Evolutionary conservation across 64 coral and sea anemone genomes (phyloP).

Genomic region (Anthopleura sola): DNA sequence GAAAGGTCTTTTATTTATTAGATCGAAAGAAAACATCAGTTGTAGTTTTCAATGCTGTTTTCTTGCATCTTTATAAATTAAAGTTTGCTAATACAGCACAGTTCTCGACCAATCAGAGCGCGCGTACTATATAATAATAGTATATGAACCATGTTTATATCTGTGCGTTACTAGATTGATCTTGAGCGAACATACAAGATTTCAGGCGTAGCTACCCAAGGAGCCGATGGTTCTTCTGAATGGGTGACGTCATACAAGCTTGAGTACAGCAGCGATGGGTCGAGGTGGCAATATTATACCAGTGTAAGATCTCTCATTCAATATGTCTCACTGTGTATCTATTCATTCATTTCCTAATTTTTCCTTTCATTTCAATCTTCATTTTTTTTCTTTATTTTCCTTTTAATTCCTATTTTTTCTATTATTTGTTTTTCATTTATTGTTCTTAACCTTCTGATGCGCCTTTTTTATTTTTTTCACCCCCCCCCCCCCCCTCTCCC

Average conservation of each 20-base stretch:
- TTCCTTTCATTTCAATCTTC: not conserved
- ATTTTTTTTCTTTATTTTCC: not conserved
- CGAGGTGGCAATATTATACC: conserved; percentile 46
- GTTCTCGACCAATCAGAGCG: too few species aligned
- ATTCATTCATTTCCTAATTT: not conserved
- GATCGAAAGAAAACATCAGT: too few species aligned
- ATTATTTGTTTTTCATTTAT: too few species aligned
- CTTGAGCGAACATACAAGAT: conserved; percentile 58
- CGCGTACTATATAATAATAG: too few species aligned
- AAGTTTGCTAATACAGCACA: too few species aligned
- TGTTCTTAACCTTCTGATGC: too few species aligned
- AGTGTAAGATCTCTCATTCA: conserved; percentile 32
- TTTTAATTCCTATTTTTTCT: too few species aligned
- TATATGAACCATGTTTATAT: too few species aligned
- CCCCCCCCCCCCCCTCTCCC: too few species aligned
- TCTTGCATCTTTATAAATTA: too few species aligned
- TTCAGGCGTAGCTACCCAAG: conserved; percentile 86
- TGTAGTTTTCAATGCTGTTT: too few species aligned
- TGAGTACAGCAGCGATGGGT: conserved; percentile 60
- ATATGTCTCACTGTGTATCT: not conserved
- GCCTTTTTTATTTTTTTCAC: not conserved
- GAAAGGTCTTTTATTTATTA: too few species aligned
- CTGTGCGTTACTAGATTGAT: conserved; percentile 45
- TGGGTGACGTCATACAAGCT: conserved; percentile 96
- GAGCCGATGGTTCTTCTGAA: conserved; percentile 59